Percentiles rank a stretch among this genome's conserved stretches.
Conservation (phyloP, 2,797 vertebrate species). For the Aselliscus stoliczkanus region DNA sequence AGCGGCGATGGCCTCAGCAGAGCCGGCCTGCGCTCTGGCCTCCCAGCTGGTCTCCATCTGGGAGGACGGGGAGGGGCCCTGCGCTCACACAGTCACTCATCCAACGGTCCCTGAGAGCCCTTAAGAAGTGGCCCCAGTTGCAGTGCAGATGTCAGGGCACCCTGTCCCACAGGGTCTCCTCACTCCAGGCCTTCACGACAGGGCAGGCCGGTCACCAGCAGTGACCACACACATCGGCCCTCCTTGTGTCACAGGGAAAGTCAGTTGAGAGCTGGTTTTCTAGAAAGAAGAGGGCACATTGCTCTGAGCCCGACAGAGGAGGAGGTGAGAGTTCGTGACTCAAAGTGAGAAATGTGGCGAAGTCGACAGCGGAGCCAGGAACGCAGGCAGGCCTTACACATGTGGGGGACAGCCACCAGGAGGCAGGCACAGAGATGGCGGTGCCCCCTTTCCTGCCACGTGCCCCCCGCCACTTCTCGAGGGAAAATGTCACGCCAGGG, state of each 20-base stretch:
- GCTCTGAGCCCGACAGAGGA: rapidly evolving
- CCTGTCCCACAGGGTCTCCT: no score
- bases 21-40: rapidly evolving
- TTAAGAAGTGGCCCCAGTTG: rapidly evolving
- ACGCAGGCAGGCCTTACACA: background rate
- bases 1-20: background rate
- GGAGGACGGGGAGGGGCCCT: rapidly evolving
- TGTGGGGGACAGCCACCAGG: background rate
- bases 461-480: background rate
- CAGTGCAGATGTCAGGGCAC: rapidly evolving
- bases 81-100: rapidly evolving
- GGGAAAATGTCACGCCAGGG: background rate
- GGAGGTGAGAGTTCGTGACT: background rate
- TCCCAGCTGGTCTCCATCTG: background rate
- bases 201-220: rapidly evolving
- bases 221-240: background rate
- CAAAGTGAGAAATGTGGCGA: background rate
- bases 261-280: background rate
- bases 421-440: background rate
- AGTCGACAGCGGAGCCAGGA: background rate
- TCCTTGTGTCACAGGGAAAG: background rate
- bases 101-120: rapidly evolving
- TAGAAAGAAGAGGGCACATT: no score
- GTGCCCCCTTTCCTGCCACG: conserved; percentile 46
- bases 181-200: no score